Conservation (phyloP, 2,888 invertebrate species). For the Acanthosepion pharaonis region DNA sequence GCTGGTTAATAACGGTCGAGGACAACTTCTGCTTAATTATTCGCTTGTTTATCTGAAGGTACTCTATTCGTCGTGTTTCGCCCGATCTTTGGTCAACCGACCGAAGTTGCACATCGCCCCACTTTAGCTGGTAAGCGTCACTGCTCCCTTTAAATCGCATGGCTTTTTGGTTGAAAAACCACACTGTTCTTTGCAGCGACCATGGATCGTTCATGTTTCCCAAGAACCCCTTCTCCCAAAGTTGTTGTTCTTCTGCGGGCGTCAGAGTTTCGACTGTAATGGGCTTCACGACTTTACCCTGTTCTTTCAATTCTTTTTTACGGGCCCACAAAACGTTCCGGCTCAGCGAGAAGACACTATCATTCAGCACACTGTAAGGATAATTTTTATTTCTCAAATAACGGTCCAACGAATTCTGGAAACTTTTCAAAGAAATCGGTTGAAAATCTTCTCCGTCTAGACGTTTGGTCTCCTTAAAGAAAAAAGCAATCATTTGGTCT, state of each 20-base stretch:
- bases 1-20: background rate
- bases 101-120: background rate
- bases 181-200: background rate
- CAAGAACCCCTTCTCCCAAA: background rate
- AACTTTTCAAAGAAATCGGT: background rate
- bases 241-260: background rate
- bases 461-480: slow-evolving; percentile 3
- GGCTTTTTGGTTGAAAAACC: slow-evolving; percentile 21
- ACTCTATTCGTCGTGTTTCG: background rate
- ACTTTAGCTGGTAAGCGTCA: background rate
- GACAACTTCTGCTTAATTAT: background rate
- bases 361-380: background rate
- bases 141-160: background rate
- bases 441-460: background rate
- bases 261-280: background rate
- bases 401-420: background rate
- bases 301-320: background rate
- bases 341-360: background rate
- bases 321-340: background rate
- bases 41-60: background rate
- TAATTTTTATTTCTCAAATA: background rate
- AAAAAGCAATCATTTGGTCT: background rate
- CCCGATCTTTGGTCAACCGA: background rate
- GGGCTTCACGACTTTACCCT: background rate
- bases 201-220: background rate